Evolutionary conservation across 2,888 invertebrate genomes (phyloP).

Genomic region (Physocephala rufipes): DNA sequence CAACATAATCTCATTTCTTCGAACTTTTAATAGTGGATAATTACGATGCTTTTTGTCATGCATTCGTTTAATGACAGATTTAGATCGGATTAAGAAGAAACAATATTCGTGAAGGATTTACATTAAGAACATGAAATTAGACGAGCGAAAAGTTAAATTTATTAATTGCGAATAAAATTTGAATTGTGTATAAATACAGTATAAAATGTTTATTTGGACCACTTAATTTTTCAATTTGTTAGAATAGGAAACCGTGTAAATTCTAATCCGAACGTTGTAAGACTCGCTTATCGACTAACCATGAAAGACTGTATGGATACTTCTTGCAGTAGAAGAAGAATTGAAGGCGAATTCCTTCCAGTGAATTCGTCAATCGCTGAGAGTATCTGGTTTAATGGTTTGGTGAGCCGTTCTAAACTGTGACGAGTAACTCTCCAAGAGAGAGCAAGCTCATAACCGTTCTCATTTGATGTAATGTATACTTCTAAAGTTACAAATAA

Average conservation of each 20-base stretch:
- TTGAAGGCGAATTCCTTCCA: conserved; percentile 24
- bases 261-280: conserved; percentile 30
- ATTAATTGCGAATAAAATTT: background rate
- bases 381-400: too few species aligned
- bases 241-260: conserved; percentile 28
- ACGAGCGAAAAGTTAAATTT: too few species aligned
- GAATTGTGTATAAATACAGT: background rate
- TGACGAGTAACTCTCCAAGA: background rate
- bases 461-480: too few species aligned
- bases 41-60: too few species aligned
- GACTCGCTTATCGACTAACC: conserved; percentile 30
- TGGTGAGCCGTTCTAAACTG: background rate
- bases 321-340: background rate
- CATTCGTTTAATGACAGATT: too few species aligned
- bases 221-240: conserved; percentile 22
- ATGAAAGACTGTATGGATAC: conserved; percentile 14
- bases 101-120: too few species aligned
- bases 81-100: too few species aligned
- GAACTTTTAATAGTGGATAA: too few species aligned
- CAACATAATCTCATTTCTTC: too few species aligned
- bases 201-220: conserved; percentile 31
- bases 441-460: too few species aligned
- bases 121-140: too few species aligned
- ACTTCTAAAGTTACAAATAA: too few species aligned
- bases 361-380: background rate